Conservation (phyloP, 2,797 vertebrate genomes). For the Gambusia yucatana region DNA sequence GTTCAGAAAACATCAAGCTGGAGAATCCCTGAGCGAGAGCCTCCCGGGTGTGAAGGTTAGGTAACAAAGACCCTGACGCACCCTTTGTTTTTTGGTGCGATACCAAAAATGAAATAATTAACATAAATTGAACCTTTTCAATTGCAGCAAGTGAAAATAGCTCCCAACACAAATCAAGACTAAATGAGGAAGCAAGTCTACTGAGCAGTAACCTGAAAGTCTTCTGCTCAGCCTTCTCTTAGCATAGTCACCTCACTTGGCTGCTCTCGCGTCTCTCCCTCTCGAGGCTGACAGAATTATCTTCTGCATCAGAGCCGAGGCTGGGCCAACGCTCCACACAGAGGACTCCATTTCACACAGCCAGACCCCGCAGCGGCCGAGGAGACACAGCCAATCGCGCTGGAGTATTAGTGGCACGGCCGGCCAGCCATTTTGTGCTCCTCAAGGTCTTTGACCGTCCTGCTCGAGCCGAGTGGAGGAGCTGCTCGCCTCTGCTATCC, state of each 20-base stretch:
- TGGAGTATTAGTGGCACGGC: slow-evolving; percentile 75
- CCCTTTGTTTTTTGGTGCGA: slow-evolving; percentile 36
- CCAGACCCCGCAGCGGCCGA: slow-evolving; percentile 78
- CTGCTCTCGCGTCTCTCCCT: slow-evolving; percentile 76
- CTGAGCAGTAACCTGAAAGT: slow-evolving; percentile 55
- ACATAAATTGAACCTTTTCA: slow-evolving; percentile 37
- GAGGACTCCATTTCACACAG: slow-evolving; percentile 90
- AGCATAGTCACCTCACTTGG: slow-evolving; percentile 87
- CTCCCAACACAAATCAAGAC: slow-evolving; percentile 28
- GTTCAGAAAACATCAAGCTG: slow-evolving; percentile 59
- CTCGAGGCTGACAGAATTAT: slow-evolving; percentile 94
- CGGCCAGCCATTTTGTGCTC: slow-evolving; percentile 86
- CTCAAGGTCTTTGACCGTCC: slow-evolving; percentile 83
- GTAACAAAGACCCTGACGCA: slow-evolving; percentile 55
- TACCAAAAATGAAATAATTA: slow-evolving; percentile 17
- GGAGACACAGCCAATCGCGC: slow-evolving; percentile 76
- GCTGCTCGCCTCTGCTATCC: slow-evolving; percentile 75
- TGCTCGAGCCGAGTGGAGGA: slow-evolving; percentile 72
- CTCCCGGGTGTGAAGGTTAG: slow-evolving; percentile 69
- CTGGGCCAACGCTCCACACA: slow-evolving; percentile 90
- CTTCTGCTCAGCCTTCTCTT: slow-evolving; percentile 87
- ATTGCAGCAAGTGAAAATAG: slow-evolving; percentile 22
- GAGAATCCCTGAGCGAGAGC: slow-evolving; percentile 61
- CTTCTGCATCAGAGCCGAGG: slow-evolving; percentile 95
- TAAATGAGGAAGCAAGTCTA: slow-evolving; percentile 44